Evolutionary conservation across 35 echinoderm and acorn worm species (phyloP).

Genomic region (Ophiothrix spiculata): DNA sequence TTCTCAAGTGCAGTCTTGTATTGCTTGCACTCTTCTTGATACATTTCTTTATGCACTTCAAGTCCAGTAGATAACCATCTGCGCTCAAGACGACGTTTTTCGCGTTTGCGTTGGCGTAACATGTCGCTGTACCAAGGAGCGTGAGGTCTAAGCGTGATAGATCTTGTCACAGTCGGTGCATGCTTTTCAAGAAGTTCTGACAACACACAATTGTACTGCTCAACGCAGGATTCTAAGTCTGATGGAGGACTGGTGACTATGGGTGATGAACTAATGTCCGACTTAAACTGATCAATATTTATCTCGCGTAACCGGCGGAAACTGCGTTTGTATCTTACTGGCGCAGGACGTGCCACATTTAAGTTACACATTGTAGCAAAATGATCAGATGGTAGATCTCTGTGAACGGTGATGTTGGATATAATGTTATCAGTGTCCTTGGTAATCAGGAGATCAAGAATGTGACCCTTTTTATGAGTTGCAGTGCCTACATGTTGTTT

Average conservation of each 20-base stretch:
- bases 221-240: constrained; percentile 17
- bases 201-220: constrained; percentile 36
- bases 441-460: constrained; percentile 48
- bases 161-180: constrained; percentile 10
- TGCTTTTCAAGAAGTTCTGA: constrained; percentile 41
- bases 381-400: constrained; percentile 62
- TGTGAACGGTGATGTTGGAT: constrained; percentile 14
- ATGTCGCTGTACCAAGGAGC: constrained; percentile 38
- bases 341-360: not conserved
- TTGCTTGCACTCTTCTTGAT: constrained; percentile 16
- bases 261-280: constrained; percentile 4
- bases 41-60: constrained; percentile 29
- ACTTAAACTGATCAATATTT: constrained; percentile 19
- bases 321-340: not conserved
- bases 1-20: constrained; percentile 1
- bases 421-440: constrained; percentile 28
- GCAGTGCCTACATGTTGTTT: constrained; percentile 41
- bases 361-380: constrained; percentile 2
- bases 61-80: constrained; percentile 24
- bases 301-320: constrained; percentile 31
- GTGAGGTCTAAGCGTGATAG: constrained; percentile 41
- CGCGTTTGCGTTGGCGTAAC: constrained; percentile 25
- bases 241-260: not conserved
- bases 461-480: constrained; percentile 49
- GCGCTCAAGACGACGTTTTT: constrained; percentile 15